Percentiles rank a stretch among this genome's conserved stretches.
phyloP scores from a whole-genome alignment of 2,797 vertebrate species.

The Mycteria americana region DNA sequence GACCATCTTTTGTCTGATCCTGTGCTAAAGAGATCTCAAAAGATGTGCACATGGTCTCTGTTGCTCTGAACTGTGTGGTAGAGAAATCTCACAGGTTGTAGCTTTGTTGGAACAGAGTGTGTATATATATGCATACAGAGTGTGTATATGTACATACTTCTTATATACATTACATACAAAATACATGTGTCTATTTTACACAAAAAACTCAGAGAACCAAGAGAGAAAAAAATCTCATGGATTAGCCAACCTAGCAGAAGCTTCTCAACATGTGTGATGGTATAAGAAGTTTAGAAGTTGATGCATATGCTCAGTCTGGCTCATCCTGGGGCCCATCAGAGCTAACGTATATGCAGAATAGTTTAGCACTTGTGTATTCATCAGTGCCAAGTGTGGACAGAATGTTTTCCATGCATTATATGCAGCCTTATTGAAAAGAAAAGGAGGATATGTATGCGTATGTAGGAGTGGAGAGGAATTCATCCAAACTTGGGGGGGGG shows the following conservation, averaged over 20 bases:
- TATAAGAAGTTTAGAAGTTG: not conserved
- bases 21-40: not conserved
- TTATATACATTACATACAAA: not conserved
- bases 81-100: not conserved
- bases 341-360: not conserved
- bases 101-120: not conserved
- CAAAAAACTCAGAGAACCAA: not conserved
- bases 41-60: not conserved
- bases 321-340: not conserved
- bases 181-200: not conserved
- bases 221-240: not conserved
- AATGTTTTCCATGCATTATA: not conserved
- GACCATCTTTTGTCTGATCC: not conserved
- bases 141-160: not conserved
- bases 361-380: not conserved
- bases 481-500: fast-evolving
- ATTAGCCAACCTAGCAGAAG: not conserved
- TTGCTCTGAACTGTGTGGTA: not conserved
- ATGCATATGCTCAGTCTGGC: not conserved
- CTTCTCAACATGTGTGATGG: not conserved
- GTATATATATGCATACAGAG: no score
- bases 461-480: not conserved
- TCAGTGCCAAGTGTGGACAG: not conserved
- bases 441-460: not conserved
- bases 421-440: not conserved